Evolutionary conservation across 1,140 invertebrate genomes (phyloP).

Genomic region (Galleria mellonella): DNA sequence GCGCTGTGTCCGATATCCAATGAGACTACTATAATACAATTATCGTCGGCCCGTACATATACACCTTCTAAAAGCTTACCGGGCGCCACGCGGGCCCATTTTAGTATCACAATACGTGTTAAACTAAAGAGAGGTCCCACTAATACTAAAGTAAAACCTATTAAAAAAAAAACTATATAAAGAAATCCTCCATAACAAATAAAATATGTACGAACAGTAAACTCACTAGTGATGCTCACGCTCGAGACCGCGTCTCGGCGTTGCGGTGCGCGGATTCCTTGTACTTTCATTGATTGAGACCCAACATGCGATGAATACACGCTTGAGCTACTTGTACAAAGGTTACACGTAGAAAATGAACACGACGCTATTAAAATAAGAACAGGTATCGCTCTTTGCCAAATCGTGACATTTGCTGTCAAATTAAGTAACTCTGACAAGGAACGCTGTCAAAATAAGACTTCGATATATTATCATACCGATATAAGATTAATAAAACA

Average conservation of each 20-base stretch:
- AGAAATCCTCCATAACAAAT: conserved; percentile 34
- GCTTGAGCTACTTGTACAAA: conserved; percentile 11
- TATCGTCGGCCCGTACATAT: conserved; percentile 2
- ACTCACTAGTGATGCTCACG: neutral
- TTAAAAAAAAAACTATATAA: conserved; percentile 51
- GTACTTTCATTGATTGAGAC: conserved; percentile 22
- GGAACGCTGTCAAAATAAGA: no score
- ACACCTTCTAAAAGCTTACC: conserved; percentile 37
- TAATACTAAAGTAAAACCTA: conserved; percentile 49
- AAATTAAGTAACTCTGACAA: no score
- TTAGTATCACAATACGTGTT: conserved; percentile 66
- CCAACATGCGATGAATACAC: neutral
- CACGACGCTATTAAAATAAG: no score
- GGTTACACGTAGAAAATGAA: neutral
- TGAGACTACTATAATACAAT: neutral
- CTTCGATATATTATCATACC: no score
- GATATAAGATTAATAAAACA: no score
- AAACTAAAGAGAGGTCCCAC: conserved; percentile 56
- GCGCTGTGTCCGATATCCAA: no score
- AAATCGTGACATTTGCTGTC: no score
- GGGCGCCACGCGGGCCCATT: conserved; percentile 45
- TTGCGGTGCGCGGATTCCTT: conserved; percentile 7
- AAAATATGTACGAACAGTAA: conserved; percentile 27
- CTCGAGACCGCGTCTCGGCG: no score
- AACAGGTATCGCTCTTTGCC: no score